These are phyloP conservation scores for Drosophila buzzatii DNA, from an alignment of 2,888 invertebrate genomes.

Conservation along the genomic window DNA sequence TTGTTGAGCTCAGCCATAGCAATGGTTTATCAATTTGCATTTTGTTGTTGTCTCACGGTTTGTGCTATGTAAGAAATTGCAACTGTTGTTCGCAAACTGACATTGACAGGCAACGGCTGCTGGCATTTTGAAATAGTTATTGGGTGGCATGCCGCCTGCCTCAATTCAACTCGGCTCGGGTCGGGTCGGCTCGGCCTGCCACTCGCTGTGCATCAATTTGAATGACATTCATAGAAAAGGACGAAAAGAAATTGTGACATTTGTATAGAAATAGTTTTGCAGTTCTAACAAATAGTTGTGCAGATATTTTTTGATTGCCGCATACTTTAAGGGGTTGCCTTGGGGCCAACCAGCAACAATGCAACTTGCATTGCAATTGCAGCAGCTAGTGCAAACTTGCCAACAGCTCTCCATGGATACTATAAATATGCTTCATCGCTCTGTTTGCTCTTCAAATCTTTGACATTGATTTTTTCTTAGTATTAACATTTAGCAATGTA, in stretches of 20 bases:
- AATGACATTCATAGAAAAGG: slow-evolving; percentile 74
- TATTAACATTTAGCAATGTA: neutral
- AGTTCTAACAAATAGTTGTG: slow-evolving; percentile 72
- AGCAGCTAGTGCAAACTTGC: slow-evolving; percentile 16
- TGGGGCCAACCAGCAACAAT: slow-evolving; percentile 33
- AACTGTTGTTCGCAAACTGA: slow-evolving; percentile 66
- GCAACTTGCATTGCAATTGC: slow-evolving; percentile 20
- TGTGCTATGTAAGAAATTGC: slow-evolving; percentile 58
- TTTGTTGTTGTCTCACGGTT: slow-evolving; percentile 27
- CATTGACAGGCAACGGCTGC: slow-evolving; percentile 68
- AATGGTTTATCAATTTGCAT: slow-evolving; percentile 27
- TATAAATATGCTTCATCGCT: slow-evolving; percentile 15
- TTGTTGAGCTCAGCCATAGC: slow-evolving; percentile 50
- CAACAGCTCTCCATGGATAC: slow-evolving; percentile 13
- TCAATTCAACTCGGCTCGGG: neutral
- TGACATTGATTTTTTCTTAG: neutral
- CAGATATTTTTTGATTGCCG: slow-evolving; percentile 78
- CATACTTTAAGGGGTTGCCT: slow-evolving; percentile 60
- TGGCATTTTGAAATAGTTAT: slow-evolving; percentile 39
- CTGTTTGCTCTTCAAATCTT: neutral
- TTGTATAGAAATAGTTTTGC: slow-evolving; percentile 77
- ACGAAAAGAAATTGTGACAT: slow-evolving; percentile 73
- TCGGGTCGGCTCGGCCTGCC: slow-evolving; percentile 33
- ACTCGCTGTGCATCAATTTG: slow-evolving; percentile 73
- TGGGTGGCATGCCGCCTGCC: slow-evolving; percentile 28